Percentiles rank a stretch among this genome's conserved stretches.
Evolutionary conservation across 1,140 invertebrate genomes (phyloP).

Genomic region (Aradophagus sp.): DNA sequence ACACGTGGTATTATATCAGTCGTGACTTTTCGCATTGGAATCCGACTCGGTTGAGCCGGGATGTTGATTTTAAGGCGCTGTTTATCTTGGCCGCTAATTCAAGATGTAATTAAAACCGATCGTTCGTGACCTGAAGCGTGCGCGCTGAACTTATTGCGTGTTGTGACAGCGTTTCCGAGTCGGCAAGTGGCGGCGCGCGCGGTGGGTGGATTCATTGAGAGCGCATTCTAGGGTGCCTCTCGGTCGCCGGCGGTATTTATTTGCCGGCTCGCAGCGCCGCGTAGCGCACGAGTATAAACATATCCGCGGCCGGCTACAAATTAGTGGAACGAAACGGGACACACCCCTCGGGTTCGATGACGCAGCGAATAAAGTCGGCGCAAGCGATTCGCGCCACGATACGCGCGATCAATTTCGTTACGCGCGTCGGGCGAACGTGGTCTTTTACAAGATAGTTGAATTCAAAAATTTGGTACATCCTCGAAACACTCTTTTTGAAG

Average conservation of each 20-base stretch:
- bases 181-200: constrained; percentile 54
- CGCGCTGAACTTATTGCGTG: constrained; percentile 23
- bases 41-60: no score
- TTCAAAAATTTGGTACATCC: no score
- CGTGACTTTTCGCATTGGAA: no score
- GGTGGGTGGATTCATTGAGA: constrained; percentile 58
- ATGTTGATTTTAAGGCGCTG: constrained; percentile 1
- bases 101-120: constrained; percentile 22
- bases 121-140: constrained; percentile 1
- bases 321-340: constrained; percentile 36
- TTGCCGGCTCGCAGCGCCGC: not conserved
- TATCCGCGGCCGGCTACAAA: constrained; percentile 21
- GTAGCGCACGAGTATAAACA: constrained; percentile 16
- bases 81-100: constrained; percentile 4
- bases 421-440: constrained; percentile 24
- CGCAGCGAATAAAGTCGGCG: constrained; percentile 18
- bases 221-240: constrained; percentile 52
- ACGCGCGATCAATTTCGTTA: constrained; percentile 38
- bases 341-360: constrained; percentile 45
- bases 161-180: constrained; percentile 47
- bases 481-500: no score
- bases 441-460: not conserved
- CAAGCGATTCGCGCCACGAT: constrained; percentile 5
- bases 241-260: constrained; percentile 44
- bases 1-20: no score